A percentile compares a stretch with the other conserved stretches of the same genome.
Evolutionary conservation across 1,140 invertebrate species (phyloP).

Genomic region (Pogonomyrmex californicus): DNA sequence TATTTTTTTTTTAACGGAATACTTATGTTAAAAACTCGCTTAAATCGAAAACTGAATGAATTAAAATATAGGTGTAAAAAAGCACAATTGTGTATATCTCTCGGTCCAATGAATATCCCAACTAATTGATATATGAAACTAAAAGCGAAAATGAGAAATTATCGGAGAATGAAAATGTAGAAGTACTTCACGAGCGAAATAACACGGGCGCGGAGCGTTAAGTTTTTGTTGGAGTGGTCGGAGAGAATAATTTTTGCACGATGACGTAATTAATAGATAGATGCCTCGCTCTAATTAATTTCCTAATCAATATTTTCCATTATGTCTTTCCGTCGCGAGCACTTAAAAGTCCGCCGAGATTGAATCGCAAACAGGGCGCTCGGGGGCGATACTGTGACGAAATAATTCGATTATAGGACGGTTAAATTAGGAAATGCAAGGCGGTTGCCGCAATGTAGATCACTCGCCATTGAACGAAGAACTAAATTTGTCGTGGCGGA

Average conservation of each 20-base stretch:
- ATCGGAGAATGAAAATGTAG: background rate
- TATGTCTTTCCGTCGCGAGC: background rate
- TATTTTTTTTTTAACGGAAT: too few relatives aligned
- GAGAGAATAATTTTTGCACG: conserved; percentile 13
- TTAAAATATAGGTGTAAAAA: background rate
- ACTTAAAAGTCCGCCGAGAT: conserved; percentile 14
- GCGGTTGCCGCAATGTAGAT: conserved; percentile 57
- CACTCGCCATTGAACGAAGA: conserved; percentile 48
- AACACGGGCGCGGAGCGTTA: background rate
- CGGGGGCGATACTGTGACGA: background rate
- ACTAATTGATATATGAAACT: conserved; percentile 1
- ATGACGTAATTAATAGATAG: conserved; percentile 19
- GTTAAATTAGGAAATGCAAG: conserved; percentile 56
- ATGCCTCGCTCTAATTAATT: conserved; percentile 38
- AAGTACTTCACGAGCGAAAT: background rate
- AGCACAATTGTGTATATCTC: background rate
- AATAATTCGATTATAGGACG: conserved; percentile 52
- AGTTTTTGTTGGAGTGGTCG: background rate
- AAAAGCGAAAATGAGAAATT: conserved; percentile 22
- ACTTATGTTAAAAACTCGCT: background rate
- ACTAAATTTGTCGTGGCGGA: conserved; percentile 54
- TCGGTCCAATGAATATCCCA: conserved; percentile 5
- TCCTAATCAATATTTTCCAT: conserved; percentile 45
- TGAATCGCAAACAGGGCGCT: conserved; percentile 40
- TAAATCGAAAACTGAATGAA: background rate